Percentiles rank a stretch among this genome's conserved stretches.
phyloP scores from a whole-genome alignment of 2,888 invertebrate genomes.

The Apamea anceps region DNA sequence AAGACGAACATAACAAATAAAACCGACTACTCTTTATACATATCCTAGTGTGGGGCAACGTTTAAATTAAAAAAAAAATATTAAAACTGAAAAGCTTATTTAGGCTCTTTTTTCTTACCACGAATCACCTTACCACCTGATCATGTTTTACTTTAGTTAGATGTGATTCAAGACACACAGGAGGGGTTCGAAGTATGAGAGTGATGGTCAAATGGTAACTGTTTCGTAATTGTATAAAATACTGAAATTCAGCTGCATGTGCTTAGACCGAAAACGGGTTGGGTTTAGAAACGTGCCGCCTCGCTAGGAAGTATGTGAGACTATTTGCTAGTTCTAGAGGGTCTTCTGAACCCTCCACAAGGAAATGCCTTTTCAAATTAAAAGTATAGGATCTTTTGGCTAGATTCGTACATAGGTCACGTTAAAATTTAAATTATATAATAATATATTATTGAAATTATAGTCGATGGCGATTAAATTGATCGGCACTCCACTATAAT shows the following conservation, averaged over 20 bases:
- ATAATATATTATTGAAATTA: neutral
- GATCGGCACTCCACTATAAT: conserved; percentile 6
- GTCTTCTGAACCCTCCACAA: neutral
- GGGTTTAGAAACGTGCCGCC: neutral
- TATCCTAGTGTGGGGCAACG: too few species aligned
- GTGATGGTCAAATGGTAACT: neutral
- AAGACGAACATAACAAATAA: too few species aligned
- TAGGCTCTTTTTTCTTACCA: neutral
- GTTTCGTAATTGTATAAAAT: neutral
- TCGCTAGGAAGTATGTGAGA: neutral
- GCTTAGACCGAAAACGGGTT: neutral
- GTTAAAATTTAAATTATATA: neutral
- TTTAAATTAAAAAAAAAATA: too few species aligned
- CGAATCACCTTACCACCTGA: neutral
- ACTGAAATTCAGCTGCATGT: neutral
- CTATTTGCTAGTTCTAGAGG: neutral
- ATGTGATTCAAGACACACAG: neutral
- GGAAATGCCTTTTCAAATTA: neutral
- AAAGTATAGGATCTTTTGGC: neutral
- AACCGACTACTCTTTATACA: too few species aligned
- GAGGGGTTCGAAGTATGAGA: neutral
- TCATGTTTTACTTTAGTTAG: neutral
- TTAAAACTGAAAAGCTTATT: too few species aligned
- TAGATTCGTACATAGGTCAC: neutral
- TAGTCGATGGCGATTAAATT: neutral